phyloP scores from a whole-genome alignment of 2,113 vertebrate species.

The Nettapus auritus region DNA sequence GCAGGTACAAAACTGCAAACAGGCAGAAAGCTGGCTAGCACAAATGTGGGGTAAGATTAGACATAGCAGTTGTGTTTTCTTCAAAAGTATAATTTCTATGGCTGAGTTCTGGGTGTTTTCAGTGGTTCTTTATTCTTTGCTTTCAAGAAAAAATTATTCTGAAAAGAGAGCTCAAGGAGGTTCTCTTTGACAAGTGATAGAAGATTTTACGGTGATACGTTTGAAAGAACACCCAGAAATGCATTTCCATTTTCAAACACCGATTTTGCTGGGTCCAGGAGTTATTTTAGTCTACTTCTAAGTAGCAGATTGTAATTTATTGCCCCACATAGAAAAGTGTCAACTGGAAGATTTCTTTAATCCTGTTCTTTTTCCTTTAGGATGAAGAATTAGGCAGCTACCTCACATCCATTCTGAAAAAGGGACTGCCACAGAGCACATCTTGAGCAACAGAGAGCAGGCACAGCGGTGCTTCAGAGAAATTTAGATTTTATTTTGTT shows the following conservation, averaged over 20 bases:
- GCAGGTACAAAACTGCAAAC: rapidly evolving
- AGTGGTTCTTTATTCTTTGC: neutral
- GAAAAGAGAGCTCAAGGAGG: neutral
- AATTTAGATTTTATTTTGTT: neutral
- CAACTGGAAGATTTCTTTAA: neutral
- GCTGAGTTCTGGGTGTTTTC: neutral
- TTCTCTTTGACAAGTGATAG: neutral
- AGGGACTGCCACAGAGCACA: conserved; percentile 86
- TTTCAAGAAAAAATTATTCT: neutral
- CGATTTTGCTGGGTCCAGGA: neutral
- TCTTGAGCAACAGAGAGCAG: conserved; percentile 34
- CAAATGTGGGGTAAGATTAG: neutral
- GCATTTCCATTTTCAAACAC: rapidly evolving
- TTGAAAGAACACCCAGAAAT: neutral
- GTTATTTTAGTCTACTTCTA: neutral
- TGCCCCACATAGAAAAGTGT: rapidly evolving
- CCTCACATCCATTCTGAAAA: conserved; percentile 90
- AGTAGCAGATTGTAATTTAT: neutral
- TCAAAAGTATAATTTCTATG: neutral
- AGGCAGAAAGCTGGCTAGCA: neutral
- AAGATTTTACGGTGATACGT: rapidly evolving
- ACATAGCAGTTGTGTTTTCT: rapidly evolving
- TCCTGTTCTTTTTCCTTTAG: conserved; percentile 45
- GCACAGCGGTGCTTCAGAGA: neutral
- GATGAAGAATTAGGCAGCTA: conserved; percentile 97